Evolutionary conservation across 2,113 vertebrate species (phyloP).

Genomic region (Globicephala melas): DNA sequence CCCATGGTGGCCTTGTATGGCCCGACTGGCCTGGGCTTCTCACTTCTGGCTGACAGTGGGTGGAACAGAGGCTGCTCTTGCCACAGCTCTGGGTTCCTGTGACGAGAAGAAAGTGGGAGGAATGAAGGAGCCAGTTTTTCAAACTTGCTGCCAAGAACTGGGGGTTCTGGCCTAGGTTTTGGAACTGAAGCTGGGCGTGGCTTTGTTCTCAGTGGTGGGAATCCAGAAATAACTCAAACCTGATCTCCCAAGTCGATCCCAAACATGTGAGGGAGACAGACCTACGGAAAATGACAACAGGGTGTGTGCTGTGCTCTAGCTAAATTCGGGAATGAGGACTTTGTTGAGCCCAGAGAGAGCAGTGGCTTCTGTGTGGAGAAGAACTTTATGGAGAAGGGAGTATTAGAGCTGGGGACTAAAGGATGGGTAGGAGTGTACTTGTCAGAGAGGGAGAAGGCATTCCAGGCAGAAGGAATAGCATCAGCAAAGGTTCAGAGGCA

Average conservation of each 20-base stretch:
- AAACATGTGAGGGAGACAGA: not conserved
- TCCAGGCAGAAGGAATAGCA: not conserved
- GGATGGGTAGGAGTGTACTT: not conserved
- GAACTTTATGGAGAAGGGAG: not conserved
- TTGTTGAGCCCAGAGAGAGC: not conserved
- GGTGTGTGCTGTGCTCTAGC: not conserved
- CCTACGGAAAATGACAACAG: not conserved
- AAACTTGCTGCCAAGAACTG: not conserved
- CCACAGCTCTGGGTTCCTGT: not conserved
- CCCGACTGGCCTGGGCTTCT: not conserved
- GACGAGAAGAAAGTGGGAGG: not conserved
- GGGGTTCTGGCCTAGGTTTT: not conserved
- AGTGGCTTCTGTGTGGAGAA: not conserved
- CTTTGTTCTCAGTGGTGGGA: not conserved
- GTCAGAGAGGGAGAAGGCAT: not conserved
- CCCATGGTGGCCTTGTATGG: not conserved
- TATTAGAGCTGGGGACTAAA: not conserved
- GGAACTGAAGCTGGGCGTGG: not conserved
- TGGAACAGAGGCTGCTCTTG: not conserved
- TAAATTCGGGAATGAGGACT: not conserved
- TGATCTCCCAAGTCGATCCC: not conserved
- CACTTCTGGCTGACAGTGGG: not conserved
- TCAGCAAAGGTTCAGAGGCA: not conserved
- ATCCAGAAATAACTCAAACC: slow-evolving; percentile 51
- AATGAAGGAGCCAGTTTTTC: not conserved